A percentile compares a stretch with the other conserved stretches of the same genome.
Conservation (phyloP, 2,888 invertebrate species). For the Phortica magna region DNA sequence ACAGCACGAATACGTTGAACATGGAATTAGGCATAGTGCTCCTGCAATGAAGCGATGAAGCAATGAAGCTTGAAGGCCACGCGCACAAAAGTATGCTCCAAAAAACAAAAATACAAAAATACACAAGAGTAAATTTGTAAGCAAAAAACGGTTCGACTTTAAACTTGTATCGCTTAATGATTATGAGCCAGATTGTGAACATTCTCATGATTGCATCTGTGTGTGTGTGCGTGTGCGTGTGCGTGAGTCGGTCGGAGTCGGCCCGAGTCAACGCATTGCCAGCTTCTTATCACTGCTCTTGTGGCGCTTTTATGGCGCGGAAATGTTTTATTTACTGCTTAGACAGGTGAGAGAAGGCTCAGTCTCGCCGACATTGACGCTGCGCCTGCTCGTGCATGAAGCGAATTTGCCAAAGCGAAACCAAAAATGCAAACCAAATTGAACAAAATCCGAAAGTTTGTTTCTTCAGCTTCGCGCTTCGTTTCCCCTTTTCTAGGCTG, state of each 20-base stretch:
- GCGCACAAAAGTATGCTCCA: background rate
- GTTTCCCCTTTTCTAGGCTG: conserved; percentile 13
- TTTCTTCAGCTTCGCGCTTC: conserved; percentile 36
- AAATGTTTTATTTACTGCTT: conserved; percentile 14
- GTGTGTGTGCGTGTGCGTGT: background rate
- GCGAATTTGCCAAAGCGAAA: conserved; percentile 45
- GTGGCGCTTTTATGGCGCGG: conserved; percentile 32
- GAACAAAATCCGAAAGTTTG: conserved; percentile 43
- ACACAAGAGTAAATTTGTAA: background rate
- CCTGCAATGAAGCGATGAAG: too few relatives aligned
- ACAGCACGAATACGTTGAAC: background rate
- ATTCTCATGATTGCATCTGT: background rate
- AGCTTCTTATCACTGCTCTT: conserved; percentile 66
- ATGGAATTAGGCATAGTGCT: too few relatives aligned
- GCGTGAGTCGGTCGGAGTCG: background rate
- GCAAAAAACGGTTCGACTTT: conserved; percentile 1
- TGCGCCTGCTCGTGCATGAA: conserved; percentile 48
- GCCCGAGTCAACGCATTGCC: conserved; percentile 35
- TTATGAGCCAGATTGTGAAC: conserved; percentile 53
- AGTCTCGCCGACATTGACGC: conserved; percentile 51
- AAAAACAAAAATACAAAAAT: background rate
- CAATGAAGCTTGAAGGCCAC: background rate
- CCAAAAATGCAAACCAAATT: conserved; percentile 58
- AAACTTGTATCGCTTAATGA: background rate
- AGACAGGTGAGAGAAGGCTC: background rate